Conservation (phyloP, 2,888 invertebrate species). For the Vanessa cardui region DNA sequence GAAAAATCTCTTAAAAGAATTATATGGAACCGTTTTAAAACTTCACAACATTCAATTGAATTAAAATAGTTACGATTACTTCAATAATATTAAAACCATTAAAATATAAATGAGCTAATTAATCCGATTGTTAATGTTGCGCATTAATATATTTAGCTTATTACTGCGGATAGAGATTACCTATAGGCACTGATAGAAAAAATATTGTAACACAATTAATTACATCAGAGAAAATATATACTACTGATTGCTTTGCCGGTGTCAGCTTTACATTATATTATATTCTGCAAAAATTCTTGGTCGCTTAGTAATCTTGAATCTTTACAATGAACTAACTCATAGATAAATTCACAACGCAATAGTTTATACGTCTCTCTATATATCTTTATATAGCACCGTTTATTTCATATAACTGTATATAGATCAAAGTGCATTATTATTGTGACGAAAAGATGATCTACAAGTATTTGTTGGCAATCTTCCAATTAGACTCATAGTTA, state of each 20-base stretch:
- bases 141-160: too few relatives aligned
- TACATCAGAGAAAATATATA: too few relatives aligned
- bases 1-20: neutral
- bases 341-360: too few relatives aligned
- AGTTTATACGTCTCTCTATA: neutral
- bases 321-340: too few relatives aligned
- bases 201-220: too few relatives aligned
- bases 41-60: neutral
- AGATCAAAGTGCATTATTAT: slow-evolving; percentile 39
- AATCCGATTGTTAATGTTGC: neutral
- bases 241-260: too few relatives aligned
- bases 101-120: neutral
- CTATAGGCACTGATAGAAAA: too few relatives aligned
- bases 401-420: neutral
- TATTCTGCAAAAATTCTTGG: too few relatives aligned
- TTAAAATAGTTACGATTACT: neutral
- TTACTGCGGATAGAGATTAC: too few relatives aligned
- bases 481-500: slow-evolving; percentile 43
- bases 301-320: too few relatives aligned
- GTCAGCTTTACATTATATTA: too few relatives aligned
- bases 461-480: slow-evolving; percentile 43
- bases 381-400: slow-evolving; percentile 1
- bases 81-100: neutral
- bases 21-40: too few relatives aligned
- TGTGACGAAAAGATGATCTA: slow-evolving; percentile 47